Evolutionary conservation across 2,888 invertebrate species (phyloP).

Genomic region (Monochamus alternatus): DNA sequence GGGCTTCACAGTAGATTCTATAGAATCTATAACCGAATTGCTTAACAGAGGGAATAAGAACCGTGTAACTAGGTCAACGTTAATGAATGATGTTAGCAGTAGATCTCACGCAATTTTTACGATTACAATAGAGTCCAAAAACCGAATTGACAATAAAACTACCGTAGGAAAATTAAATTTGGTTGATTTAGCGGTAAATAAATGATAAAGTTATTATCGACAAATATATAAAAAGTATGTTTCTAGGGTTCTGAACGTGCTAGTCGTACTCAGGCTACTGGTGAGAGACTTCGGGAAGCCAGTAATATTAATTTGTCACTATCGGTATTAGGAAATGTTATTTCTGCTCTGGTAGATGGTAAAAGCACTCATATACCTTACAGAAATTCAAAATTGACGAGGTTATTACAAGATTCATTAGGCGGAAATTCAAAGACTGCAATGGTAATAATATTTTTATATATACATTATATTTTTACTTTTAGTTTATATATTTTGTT

Average conservation of each 20-base stretch:
- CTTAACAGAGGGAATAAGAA: slow-evolving; percentile 96
- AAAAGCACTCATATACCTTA: slow-evolving; percentile 98
- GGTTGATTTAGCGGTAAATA: slow-evolving; percentile 93
- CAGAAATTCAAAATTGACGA: slow-evolving; percentile 96
- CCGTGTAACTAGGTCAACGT: slow-evolving; percentile 91
- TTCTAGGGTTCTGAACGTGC: slow-evolving; percentile 95
- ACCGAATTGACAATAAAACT: slow-evolving; percentile 86
- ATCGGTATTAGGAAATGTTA: slow-evolving; percentile 97
- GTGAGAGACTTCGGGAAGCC: slow-evolving; percentile 94
- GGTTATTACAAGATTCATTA: slow-evolving; percentile 95
- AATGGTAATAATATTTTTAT: slow-evolving; percentile 77
- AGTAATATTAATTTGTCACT: slow-evolving; percentile 98
- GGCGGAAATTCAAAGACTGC: slow-evolving; percentile 97
- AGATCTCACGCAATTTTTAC: slow-evolving; percentile 99
- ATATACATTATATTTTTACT: background rate
- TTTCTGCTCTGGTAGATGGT: slow-evolving; percentile 97
- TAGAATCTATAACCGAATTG: slow-evolving; percentile 68
- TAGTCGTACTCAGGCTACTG: slow-evolving; percentile 95
- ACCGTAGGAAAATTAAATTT: slow-evolving; percentile 97
- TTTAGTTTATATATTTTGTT: slow-evolving; percentile 4
- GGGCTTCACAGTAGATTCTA: slow-evolving; percentile 93
- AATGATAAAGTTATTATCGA: slow-evolving; percentile 15
- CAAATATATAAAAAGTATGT: slow-evolving; percentile 27
- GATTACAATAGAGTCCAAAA: slow-evolving; percentile 96
- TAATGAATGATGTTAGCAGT: slow-evolving; percentile 98